These are phyloP conservation scores for Chiroxiphia lanceolata DNA, from an alignment of 2,797 vertebrate species.

Conservation along the genomic window DNA sequence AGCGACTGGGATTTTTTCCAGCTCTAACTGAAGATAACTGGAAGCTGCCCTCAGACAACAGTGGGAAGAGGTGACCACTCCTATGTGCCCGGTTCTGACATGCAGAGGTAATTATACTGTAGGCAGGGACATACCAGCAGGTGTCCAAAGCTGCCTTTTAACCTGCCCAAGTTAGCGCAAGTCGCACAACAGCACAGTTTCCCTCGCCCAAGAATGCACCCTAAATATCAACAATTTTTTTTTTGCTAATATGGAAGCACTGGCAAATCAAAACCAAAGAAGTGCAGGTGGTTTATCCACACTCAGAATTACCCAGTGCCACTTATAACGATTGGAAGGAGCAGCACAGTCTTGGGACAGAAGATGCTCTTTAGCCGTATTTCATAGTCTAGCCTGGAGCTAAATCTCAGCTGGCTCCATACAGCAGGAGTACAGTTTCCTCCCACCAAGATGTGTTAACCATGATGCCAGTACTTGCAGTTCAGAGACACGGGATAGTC, in stretches of 20 bases:
- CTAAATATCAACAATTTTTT: neutral
- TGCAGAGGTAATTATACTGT: neutral
- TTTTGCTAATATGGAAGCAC: neutral
- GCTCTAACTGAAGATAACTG: neutral
- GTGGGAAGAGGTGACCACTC: neutral
- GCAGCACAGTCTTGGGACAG: neutral
- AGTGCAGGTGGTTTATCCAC: neutral
- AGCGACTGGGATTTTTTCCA: neutral
- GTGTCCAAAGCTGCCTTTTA: neutral
- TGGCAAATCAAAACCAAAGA: neutral
- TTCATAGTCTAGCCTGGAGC: neutral
- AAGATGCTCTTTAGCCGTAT: neutral
- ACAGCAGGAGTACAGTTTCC: fast-evolving
- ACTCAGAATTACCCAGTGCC: neutral
- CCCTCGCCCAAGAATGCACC: neutral
- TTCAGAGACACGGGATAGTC: neutral
- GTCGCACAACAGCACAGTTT: neutral
- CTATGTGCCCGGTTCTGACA: neutral
- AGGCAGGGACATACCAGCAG: neutral
- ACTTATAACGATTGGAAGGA: neutral
- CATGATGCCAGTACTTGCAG: fast-evolving
- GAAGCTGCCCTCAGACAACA: neutral
- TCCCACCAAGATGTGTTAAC: neutral
- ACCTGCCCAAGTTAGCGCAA: fast-evolving
- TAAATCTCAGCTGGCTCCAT: neutral